A percentile compares a stretch with the other conserved stretches of the same genome.
These are phyloP conservation scores for Ornithoptera alexandrae DNA, from an alignment of 2,888 invertebrate species.

Conservation along the genomic window DNA sequence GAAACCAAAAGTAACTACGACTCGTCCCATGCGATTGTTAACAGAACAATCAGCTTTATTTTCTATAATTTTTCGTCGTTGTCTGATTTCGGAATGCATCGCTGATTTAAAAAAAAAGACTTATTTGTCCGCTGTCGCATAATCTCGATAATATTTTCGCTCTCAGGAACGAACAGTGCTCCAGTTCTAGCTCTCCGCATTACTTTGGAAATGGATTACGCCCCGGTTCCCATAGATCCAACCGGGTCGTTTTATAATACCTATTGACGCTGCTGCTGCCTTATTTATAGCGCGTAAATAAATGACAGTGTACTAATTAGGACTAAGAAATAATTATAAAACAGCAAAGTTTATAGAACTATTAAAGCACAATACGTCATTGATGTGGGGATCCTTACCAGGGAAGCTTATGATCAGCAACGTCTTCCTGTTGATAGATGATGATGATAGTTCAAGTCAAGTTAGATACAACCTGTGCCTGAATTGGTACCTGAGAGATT, in stretches of 20 bases:
- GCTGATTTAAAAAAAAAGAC: constrained; percentile 22
- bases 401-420: too few relatives aligned
- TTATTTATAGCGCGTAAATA: constrained; percentile 11
- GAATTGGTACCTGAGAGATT: too few relatives aligned
- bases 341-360: not conserved
- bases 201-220: constrained; percentile 29
- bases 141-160: constrained; percentile 24
- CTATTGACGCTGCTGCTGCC: constrained; percentile 18
- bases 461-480: too few relatives aligned
- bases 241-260: constrained; percentile 16
- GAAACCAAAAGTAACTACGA: constrained; percentile 2
- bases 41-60: constrained; percentile 8
- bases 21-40: constrained; percentile 5
- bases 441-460: too few relatives aligned
- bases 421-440: too few relatives aligned
- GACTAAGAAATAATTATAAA: not conserved
- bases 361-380: not conserved
- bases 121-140: constrained; percentile 20
- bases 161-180: constrained; percentile 24
- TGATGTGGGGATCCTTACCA: too few relatives aligned
- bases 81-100: constrained; percentile 15
- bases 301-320: not conserved
- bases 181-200: constrained; percentile 26
- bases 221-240: constrained; percentile 22
- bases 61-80: constrained; percentile 8